phyloP scores from a whole-genome alignment of 2,113 vertebrate genomes.

The Lepus americanus region DNA sequence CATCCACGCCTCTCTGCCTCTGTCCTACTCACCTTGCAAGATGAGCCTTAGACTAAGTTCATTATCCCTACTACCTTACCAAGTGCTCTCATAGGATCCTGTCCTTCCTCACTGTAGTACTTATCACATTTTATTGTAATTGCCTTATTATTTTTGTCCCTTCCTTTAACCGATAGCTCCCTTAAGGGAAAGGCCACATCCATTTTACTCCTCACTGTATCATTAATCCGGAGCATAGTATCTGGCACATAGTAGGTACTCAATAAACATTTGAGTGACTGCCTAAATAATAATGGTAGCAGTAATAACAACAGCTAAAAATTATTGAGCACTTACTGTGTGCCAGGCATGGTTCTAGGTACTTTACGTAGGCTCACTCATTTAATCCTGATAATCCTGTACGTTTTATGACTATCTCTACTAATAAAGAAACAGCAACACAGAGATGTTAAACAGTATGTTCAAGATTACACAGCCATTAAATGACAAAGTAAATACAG shows the following conservation, averaged over 20 bases:
- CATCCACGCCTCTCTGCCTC: background rate
- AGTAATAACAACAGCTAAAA: background rate
- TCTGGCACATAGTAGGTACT: background rate
- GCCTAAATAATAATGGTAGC: background rate
- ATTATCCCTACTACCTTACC: background rate
- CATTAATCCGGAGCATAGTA: background rate
- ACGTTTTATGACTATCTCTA: background rate
- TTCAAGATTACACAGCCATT: background rate
- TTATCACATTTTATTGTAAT: background rate
- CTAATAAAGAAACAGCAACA: constrained; percentile 13
- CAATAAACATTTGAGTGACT: background rate
- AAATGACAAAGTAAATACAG: background rate
- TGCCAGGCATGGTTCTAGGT: background rate
- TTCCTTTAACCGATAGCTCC: background rate
- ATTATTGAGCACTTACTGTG: background rate
- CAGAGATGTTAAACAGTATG: background rate
- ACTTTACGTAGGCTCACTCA: background rate
- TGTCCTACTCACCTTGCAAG: background rate
- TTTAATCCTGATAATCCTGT: background rate
- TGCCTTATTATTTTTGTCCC: constrained; percentile 9
- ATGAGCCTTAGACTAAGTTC: background rate
- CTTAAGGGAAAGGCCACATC: background rate
- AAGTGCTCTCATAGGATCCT: background rate
- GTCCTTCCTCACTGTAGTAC: background rate
- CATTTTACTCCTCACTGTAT: background rate